Base-by-base conservation (phyloP, 2,113 vertebrate species). In the Henicopernis longicauda region DNA sequence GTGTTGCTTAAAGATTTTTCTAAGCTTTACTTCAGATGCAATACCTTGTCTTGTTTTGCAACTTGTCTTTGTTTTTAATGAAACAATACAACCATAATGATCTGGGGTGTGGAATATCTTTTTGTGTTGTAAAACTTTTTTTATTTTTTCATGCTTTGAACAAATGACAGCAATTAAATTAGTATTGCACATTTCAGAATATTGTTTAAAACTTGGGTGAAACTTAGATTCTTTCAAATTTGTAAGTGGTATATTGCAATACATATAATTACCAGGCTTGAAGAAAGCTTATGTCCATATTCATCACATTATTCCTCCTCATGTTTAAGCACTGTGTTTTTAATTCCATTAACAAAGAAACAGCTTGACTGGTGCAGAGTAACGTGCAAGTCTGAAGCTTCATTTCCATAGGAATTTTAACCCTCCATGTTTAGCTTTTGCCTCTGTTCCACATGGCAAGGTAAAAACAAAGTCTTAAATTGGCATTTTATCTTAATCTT, bases 341-440 rank as follows among this genome's bases (percentile, higher is more conserved):
- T n/a, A 58, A 93, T 77, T 55, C 72, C 89, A 94, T 55, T 66
- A 42, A 17, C 58, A 92, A 61, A 38, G 63, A 86, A 97, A 94
- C 97, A 95, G 97, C 97, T 81, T 91, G 89, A 97, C 97, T 97
- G 97, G 97, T 98, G 97, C 97, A 97, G 96, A 98, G 96, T 97
- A 97, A 96, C 34, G 2, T 87, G 86, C 82, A 90, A 91, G 55
- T 42, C 93, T 86, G 67, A 89, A 92, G 49, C 76, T 96, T 79
- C 71, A 92, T 95, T 96, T 85, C 87, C 86, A 34, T 27, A 61
- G 72, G 80, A 55, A 84, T 83, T 90, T 58, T 38, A 78, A n/a
- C 82, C 85, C 54, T 73, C 74, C 29, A 0, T 6, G 38, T 45
- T 63, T 18, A 91, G 78, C 76, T 94, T 92, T 90, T 88, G 89